Evolutionary conservation across 2,797 vertebrate species (phyloP), one percentile per base, ranked within the genome.

Genomic region (Sebastes dallii): DNA sequence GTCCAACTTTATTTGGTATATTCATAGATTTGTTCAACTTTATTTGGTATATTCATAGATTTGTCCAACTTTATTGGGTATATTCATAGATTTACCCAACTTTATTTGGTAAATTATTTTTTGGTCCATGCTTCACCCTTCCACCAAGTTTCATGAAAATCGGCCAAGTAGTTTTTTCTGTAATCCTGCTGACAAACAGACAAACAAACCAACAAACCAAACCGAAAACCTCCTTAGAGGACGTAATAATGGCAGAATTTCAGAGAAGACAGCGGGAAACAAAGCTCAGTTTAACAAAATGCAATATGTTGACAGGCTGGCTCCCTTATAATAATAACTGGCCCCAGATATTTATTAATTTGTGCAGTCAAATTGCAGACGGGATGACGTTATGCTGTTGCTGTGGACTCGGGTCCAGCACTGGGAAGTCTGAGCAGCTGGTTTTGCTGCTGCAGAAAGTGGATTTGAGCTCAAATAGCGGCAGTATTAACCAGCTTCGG

Each of bases 341-440:
- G 16, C 14, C 42, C 56, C 13, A 56, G 29, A 64, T 52, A 71
- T n/a, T 34, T 52, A 52, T 52, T 52, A 8, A 52, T 52, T 52
- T 52, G 50, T 52, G 50, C 50, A 20, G 20, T 52, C 20, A 52
- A 52, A 52, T 52, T n/a, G 50, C 20, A 56, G 34, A 5, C 20
- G 36, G 25, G 55, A 13, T 71, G 78, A 83, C 20, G 69, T 86
- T 2, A 71, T 46, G 65, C 42, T 77, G 59, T 18, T 50, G 54
- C 22, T 10, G 61, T 76, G 76, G 80, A 58, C 54, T 18, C 2
- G 5, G 7, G 34, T 18, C 60, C 72, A 61, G 52, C 18, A 4
- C 22, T 11, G 59, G 69, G 75, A 74, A 9, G 18, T 52, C 50
- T 52, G 32, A 52, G 70, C 85, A 83, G 81, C 82, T 90, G 86